Conservation (phyloP, 2,113 vertebrate genomes). For the Clarias magur region DNA sequence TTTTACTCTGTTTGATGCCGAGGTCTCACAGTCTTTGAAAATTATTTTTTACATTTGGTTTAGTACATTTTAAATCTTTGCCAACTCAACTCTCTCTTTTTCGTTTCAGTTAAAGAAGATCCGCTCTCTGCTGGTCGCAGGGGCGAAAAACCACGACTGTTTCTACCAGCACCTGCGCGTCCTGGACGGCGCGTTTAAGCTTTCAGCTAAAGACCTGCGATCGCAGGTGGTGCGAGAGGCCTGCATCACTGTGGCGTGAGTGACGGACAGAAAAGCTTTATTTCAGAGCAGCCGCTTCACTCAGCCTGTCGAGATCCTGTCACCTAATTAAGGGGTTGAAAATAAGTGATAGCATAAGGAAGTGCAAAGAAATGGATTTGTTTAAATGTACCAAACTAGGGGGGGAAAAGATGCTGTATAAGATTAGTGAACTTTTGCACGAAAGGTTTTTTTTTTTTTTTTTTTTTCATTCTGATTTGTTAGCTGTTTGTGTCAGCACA, state of each 20-base stretch:
- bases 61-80: neutral
- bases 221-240: conserved; percentile 97
- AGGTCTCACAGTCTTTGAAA: neutral
- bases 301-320: neutral
- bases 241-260: conserved; percentile 97
- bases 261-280: conserved; percentile 44
- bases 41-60: neutral
- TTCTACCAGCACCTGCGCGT: conserved; percentile 95
- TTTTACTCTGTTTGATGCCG: neutral
- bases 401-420: neutral
- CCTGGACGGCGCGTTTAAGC: conserved; percentile 93
- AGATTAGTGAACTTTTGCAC: neutral
- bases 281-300: neutral
- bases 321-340: conserved; percentile 14
- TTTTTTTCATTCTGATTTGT: neutral
- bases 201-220: conserved; percentile 94
- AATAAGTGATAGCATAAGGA: neutral
- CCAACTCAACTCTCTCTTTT: conserved; percentile 1
- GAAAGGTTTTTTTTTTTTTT: neutral
- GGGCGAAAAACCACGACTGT: conserved; percentile 88
- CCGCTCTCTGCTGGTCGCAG: conserved; percentile 89
- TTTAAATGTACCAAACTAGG: neutral
- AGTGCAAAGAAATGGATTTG: neutral
- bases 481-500: neutral
- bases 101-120: conserved; percentile 87